A percentile compares a stretch with the other conserved stretches of the same genome.
Evolutionary conservation across 2,797 vertebrate genomes (phyloP).

Genomic region (Rhinoraja longicauda): DNA sequence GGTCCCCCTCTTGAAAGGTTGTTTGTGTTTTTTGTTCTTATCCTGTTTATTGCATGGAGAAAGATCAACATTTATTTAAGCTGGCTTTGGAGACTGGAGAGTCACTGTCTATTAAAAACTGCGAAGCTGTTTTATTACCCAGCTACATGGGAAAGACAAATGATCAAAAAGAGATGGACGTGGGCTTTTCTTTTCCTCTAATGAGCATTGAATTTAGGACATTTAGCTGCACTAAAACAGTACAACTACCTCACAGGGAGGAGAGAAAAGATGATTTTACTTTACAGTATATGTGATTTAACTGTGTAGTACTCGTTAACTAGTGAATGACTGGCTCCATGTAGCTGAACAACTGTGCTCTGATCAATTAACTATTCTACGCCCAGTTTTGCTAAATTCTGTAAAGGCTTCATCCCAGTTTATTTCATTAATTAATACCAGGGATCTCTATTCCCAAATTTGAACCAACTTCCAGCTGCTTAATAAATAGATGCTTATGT

Average conservation of each 20-base stretch:
- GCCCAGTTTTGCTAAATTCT: neutral
- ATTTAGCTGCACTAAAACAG: neutral
- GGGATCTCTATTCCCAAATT: neutral
- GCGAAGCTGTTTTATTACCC: slow-evolving; percentile 24
- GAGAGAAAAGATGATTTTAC: neutral
- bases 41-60: slow-evolving; percentile 32
- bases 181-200: neutral
- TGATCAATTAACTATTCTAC: neutral
- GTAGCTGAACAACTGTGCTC: neutral
- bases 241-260: neutral
- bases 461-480: neutral
- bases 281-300: neutral
- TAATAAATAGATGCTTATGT: too few relatives aligned
- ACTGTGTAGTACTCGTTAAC: neutral
- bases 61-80: slow-evolving; percentile 35
- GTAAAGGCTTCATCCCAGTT: neutral
- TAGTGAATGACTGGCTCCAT: neutral
- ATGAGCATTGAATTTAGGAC: neutral
- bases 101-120: slow-evolving; percentile 33
- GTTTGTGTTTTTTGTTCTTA: slow-evolving; percentile 33
- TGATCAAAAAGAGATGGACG: slow-evolving; percentile 15
- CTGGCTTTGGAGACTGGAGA: slow-evolving; percentile 29
- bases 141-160: slow-evolving; percentile 10
- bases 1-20: slow-evolving; percentile 49
- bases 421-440: neutral